Evolutionary conservation across 2,797 vertebrate species (phyloP), one percentile per base, ranked within the genome.

Genomic region (Acanthopagrus latus): DNA sequence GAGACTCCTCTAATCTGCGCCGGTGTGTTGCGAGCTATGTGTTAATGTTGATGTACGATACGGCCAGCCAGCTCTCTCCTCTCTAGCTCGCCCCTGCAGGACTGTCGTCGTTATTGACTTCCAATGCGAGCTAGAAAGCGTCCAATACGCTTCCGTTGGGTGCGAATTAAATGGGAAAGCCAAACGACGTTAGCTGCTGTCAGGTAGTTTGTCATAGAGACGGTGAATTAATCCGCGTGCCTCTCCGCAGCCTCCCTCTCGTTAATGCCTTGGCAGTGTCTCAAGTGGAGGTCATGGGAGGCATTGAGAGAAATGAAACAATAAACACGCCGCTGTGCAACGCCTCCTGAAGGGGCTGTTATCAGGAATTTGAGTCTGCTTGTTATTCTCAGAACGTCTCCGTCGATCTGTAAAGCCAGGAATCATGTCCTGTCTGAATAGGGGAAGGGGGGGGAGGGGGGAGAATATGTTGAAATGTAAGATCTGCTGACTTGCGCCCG

Each of bases 401-500:
- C 38, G 12, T 74, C 20, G 2, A 55, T 70, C 62, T 59, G 60
- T 63, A 21, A 76, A 79, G 33, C 50, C 44, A 20, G 51, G 17
- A 41, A 48, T 81, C 75, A 12, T 64, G 76, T 84, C 81, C 69
- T 46, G 75, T 63, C 71, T 81, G 69, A 72, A 83, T 38, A 41
- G 51, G 72, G 67, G 52, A 71, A 64, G 3, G 27, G 4, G 27
- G 27, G 27, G 25, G 64, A 3, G 27, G 4, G 27, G 27, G 27
- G 25, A 2, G 25, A 65, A 69, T 25, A 74, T 76, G 83, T 72
- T 84, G 79, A 87, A 87, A 85, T 74, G 44, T 59, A 78, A 80
- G 86, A 92, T 92, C 80, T 92, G 93, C 93, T 94, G 92, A 93
- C 89, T 90, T 82, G 90, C 89, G 85, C 33, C 58, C 78, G 48